Conservation (phyloP, 2,797 vertebrate genomes). For the Lithobates pipiens region DNA sequence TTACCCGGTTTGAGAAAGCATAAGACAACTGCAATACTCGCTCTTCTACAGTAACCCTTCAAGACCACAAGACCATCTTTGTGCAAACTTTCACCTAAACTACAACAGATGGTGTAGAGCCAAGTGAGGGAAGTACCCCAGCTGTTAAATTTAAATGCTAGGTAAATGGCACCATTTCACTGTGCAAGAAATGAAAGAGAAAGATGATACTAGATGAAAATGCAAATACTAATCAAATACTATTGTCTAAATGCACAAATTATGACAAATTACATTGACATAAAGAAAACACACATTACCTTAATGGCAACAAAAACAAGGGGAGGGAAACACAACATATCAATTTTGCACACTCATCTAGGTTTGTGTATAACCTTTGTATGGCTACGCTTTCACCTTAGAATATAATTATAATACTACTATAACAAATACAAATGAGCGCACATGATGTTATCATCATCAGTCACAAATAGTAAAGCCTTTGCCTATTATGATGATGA, state of each 20-base stretch:
- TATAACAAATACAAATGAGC: no score
- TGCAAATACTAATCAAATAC: constrained; percentile 57
- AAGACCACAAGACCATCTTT: constrained; percentile 26
- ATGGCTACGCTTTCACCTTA: background rate
- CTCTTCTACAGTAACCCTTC: constrained; percentile 19
- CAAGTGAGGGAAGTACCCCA: constrained; percentile 34
- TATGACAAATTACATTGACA: constrained; percentile 47
- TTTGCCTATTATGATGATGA: no score
- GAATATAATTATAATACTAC: no score
- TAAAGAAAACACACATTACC: constrained; percentile 48
- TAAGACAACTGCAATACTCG: no score
- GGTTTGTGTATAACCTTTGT: background rate
- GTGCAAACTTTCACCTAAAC: constrained; percentile 42
- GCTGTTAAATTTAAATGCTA: constrained; percentile 56
- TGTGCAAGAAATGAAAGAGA: constrained; percentile 35
- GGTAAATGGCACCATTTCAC: constrained; percentile 47
- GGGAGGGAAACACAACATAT: background rate
- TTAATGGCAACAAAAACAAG: constrained; percentile 7
- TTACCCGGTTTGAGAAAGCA: background rate
- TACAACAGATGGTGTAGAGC: constrained; percentile 50
- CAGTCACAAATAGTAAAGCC: no score
- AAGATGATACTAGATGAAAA: constrained; percentile 49
- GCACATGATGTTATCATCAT: no score
- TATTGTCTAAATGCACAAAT: constrained; percentile 46
- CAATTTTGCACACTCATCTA: background rate